These are phyloP conservation scores for Dyspetes luteomarginatus DNA, from an alignment of 2,888 invertebrate species.

Conservation along the genomic window DNA sequence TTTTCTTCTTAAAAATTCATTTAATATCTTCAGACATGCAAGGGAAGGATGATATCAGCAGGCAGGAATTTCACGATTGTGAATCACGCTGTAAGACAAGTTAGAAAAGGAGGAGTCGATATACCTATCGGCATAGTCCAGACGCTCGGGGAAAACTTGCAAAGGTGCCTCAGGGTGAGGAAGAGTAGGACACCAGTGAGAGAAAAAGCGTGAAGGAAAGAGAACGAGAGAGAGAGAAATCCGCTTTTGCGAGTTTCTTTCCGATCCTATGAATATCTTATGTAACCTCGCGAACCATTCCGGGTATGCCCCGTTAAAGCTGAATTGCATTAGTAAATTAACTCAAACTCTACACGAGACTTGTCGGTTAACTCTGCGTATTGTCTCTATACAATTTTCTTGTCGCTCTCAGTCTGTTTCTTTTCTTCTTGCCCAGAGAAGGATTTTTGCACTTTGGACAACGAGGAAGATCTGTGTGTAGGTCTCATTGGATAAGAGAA, in stretches of 20 bases:
- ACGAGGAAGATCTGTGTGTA: conserved; percentile 14
- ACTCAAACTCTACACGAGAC: conserved; percentile 27
- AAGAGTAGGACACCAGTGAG: conserved; percentile 60
- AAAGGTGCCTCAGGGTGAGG: conserved; percentile 61
- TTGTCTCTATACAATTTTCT: neutral
- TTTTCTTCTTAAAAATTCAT: neutral
- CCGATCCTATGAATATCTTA: conserved; percentile 54
- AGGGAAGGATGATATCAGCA: conserved; percentile 3
- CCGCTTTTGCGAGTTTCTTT: conserved; percentile 33
- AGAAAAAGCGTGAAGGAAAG: conserved; percentile 32
- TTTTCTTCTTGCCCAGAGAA: conserved; percentile 12
- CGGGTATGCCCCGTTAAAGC: conserved; percentile 43
- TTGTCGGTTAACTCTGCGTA: neutral
- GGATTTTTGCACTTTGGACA: conserved; percentile 8
- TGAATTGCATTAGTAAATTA: conserved; percentile 46
- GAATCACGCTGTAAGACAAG: conserved; percentile 49
- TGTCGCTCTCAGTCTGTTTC: conserved; percentile 1
- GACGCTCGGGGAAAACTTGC: conserved; percentile 52
- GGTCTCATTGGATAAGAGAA: conserved; percentile 40
- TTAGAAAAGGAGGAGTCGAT: conserved; percentile 30
- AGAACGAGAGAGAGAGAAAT: conserved; percentile 23
- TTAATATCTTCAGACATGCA: neutral
- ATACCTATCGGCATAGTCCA: conserved; percentile 53
- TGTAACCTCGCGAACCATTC: conserved; percentile 54
- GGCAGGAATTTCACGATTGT: conserved; percentile 32